Base-by-base conservation (phyloP, 2,888 invertebrate species). In the Cyrtodaria siliqua region DNA sequence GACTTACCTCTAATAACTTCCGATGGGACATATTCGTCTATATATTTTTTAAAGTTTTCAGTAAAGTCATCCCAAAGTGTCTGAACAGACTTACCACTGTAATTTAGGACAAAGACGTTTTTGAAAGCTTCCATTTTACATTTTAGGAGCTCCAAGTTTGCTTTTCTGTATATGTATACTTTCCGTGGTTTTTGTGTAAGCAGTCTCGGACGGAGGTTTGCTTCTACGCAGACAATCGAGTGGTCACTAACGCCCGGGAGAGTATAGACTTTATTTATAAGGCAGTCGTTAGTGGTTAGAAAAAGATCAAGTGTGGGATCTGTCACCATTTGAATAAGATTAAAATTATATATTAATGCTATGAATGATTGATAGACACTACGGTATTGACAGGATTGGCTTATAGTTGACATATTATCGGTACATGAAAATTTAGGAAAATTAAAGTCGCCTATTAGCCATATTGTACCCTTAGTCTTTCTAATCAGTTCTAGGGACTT, bases 191-290 rank as follows among this genome's bases (percentile, higher is more conserved):
- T 57, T 57, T 57, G 6, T 18, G n/a, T 20, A 20, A 24, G 14
- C 33, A 20, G 23, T 8, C 38, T 38, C 20, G n/a, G 57, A 33
- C 14, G 16, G 16, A n/a, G 38, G 20, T 57, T 40, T 16, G 38
- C 29, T 20, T 20, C 20, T 12, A 24, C 23, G 33, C 33, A 33
- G 33, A 12, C 23, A 16, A 38, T 40, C 12, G 23, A 24, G 23
- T 61, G 61, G 50, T 61, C 61, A 49, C 61, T 61, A 1, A 61
- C 20, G 12, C 61, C 49, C 29, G 61, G 61, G 26, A 61, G 8
- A 4, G 26, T 61, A 47, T 3, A n/a, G n/a, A 61, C 49, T 2
- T 49, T 14, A 18, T 61, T 49, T 27, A 61, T 27, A 12, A 61
- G 49, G 2, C 27, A 49, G 18, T 18, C n/a, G 18, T 61, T 61